Evolutionary conservation across 2,113 vertebrate genomes (phyloP).

Genomic region (Stigmatopora argus): DNA sequence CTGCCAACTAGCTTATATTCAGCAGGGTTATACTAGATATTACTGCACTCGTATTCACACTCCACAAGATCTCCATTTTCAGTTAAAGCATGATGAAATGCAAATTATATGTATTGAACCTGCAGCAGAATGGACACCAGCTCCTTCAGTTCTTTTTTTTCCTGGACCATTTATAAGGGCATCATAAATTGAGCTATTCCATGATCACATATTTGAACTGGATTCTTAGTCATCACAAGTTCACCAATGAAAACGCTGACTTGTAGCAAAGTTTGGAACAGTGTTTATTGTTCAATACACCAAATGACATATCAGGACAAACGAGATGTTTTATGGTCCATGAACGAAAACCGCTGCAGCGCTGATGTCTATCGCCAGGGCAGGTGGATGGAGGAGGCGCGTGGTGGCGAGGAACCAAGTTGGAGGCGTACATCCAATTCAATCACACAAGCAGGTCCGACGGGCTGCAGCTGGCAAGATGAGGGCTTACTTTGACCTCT

Average conservation of each 20-base stretch:
- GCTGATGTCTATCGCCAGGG: conserved; percentile 33
- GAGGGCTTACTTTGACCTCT: conserved; percentile 86
- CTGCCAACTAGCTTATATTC: no score
- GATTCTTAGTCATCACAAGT: neutral
- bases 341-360: conserved; percentile 44
- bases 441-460: conserved; percentile 16
- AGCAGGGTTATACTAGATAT: no score
- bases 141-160: no score
- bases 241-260: neutral
- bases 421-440: conserved; percentile 2
- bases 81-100: no score
- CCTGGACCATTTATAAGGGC: no score
- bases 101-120: no score
- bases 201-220: neutral
- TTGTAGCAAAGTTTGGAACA: conserved; percentile 19
- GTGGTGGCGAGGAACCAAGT: neutral
- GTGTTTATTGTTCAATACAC: conserved; percentile 58
- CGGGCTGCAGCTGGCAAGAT: conserved; percentile 36
- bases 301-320: conserved; percentile 33
- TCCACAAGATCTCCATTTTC: no score
- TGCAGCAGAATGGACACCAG: no score
- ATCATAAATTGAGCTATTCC: no score
- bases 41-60: no score
- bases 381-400: neutral
- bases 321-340: conserved; percentile 43